Evolutionary conservation across 2,888 invertebrate genomes (phyloP), one percentile per base, ranked within the genome.

Genomic region (Bombylius major): DNA sequence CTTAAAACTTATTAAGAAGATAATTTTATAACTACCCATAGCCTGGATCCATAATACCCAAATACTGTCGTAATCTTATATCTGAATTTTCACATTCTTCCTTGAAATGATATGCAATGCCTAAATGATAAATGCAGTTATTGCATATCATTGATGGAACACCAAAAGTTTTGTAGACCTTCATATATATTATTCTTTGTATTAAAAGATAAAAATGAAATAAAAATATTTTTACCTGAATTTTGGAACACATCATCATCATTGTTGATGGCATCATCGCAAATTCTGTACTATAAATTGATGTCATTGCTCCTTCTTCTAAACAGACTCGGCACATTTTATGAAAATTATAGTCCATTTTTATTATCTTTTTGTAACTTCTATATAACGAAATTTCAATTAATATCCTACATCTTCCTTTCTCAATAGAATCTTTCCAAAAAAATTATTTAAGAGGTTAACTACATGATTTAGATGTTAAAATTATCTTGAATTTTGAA

Each of bases 1-100:
- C 1, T 2, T 23, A 23, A 23, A 23, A 23, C 23, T 23, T 3
- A 23, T 23, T 23, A 23, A 23, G 23, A 23, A 13, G 4, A 44
- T 13, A 44, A 12, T n/a, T 44, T 12, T 44, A 13, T 44, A 11
- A 5, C 5, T 45, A 70, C 69, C 69, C 66, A 58, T 66, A 69
- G 36, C 65, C 64, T 51, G 66, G 61, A 51, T 73, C 73, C 5
- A 68, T 65, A 31, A 82, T 64, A 11, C 81, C 82, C 57, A 81
- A 70, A 67, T 81, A 79, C 62, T 81, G 80, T 49, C 81, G 70
- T 49, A 82, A 63, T 49, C 81, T 71, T 54, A 79, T 67, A 63
- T 82, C 81, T 2, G 80, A 78, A 63, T 78, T 81, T 65, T 81
- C 81, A 64, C 79, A 80, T 32, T 81, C 79, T 61, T 81, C 81